Base-by-base conservation (phyloP, 2,797 vertebrate species). In the Micromesistius poutassou region DNA sequence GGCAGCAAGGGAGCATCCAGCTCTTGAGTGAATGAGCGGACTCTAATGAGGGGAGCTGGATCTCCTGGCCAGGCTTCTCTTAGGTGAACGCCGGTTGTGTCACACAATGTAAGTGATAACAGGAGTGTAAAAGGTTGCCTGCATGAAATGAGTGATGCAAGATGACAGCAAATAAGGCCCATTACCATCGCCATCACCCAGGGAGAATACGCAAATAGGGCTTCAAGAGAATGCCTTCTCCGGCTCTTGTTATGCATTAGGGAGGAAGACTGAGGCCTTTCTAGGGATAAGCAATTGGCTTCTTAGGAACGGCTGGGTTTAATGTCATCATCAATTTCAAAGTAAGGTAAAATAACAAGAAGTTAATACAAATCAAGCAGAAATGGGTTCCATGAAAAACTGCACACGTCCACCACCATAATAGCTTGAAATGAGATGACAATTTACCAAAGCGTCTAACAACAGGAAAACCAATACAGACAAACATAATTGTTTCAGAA, bases 71-170 rank as follows among this genome's bases (percentile, higher is more conserved):
- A 62, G 55, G 55, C 55, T 62, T n/a, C 22, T 62, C 55, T 25
- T 22, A 62, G 81, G 78, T 78, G 78, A 78, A 86, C 86, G 76
- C 77, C 31, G 28, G 78, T n/a, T 74, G 76, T 80, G 81, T 87
- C 81, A 84, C 78, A 81, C 82, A 78, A 81, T 87, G 82, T 75
- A 89, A 89, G 90, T 90, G 79, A 87, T 77, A 35, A 80, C 79
- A 75, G 78, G 77, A 80, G 81, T 78, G 82, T 66, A 72, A 86
- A 81, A 86, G 81, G 74, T 1, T 62, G 82, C 75, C 14, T 22
- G 40, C 76, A 83, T 75, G 80, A 83, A 83, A 46, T 78, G 83
- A 88, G 8, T 78, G 86, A 92, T 85, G 87, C 72, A 74, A 85
- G 74, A 77, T 66, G 83, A 86, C 82, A 86, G 55, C 55, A 62